Evolutionary conservation across 2,888 invertebrate genomes (phyloP), one percentile per base, ranked within the genome.

Genomic region (Suillia variegata): DNA sequence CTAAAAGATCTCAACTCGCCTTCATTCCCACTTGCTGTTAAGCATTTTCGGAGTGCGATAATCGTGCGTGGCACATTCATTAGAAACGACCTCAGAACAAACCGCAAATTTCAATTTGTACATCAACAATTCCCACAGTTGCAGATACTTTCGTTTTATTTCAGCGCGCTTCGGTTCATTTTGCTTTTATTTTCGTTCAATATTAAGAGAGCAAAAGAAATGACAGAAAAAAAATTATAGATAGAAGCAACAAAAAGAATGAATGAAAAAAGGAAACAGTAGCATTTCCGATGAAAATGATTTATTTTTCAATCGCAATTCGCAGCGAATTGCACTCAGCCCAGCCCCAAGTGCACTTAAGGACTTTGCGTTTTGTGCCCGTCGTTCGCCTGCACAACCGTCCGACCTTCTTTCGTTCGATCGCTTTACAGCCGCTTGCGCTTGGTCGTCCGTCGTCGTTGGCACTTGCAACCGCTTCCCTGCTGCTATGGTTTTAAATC

Each of bases 211-310:
- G 3, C 26, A 5, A n/a, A 26, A 26, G 26, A 26, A 26, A n/a
- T n/a, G n/a, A n/a, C 10, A 26, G 10, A 26, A 26, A 26, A 10
- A 26, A 26, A 26, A 26, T 26, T 26, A 26, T 10, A 26, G 10
- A 26, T 6, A 26, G 10, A 26, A 26, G 10, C 26, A 26, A 26
- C 5, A 26, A 26, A 26, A 26, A 10, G 10, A 26, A 10, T 6
- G 10, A 26, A 26, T 6, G 6, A 26, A 26, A 26, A 10, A 45
- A 20, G 18, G 18, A 18, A 20, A 20, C 45, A 45, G 45, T 6
- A 18, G 20, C 45, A 45, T 45, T 45, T 45, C 20, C 45, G 20
- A 45, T 45, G 45, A 45, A 45, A 45, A 45, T 45, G 45, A 45
- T 45, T 45, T 45, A 45, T 45, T 38, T 38, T 13, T 10, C 38